Evolutionary conservation across 2,797 vertebrate genomes (phyloP), one percentile per base, ranked within the genome.

Genomic region (Myripristis murdjan): DNA sequence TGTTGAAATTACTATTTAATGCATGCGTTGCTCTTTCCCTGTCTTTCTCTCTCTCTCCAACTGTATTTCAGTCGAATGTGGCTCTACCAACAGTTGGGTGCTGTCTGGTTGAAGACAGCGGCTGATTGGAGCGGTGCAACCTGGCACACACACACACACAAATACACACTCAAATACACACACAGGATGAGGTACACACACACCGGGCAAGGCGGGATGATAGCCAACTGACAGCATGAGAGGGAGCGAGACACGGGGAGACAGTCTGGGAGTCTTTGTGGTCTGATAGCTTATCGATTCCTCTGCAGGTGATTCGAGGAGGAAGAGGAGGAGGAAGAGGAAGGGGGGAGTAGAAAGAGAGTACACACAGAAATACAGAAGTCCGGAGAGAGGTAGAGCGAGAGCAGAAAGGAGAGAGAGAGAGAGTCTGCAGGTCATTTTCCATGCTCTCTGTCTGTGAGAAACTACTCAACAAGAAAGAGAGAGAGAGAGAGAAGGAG

Each of bases 201-300:
- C 71, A 71, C 26, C 11, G 64, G 49, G 53, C 14, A 73, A 39
- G 58, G 37, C 57, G 12, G 67, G 33, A 43, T 28, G 62, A 82
- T 43, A 31, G 64, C 37, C 44, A 53, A 5, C 64, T 53, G 71
- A 69, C 70, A 41, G 78, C 26, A 28, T 70, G 71, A 70, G 72
- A 73, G 57, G 70, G 37, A 12, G 37, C 39, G 37, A 39, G 7
- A 10, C 7, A 35, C 6, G 33, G 47, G 52, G 1, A 7, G 54
- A 64, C 41, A 26, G 73, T 64, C 60, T 77, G 70, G 2, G 65
- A 49, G 70, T 53, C 54, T 63, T 78, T 59, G 6, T 18, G 77
- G 64, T 86, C 85, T 83, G 86, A 86, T 86, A 63, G 79, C 73
- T 83, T 80, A 89, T 91, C 5, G 82, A 89, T 85, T 87, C 59